Evolutionary conservation across 2,113 vertebrate genomes (phyloP).

Genomic region (Cochlearius cochlearius): DNA sequence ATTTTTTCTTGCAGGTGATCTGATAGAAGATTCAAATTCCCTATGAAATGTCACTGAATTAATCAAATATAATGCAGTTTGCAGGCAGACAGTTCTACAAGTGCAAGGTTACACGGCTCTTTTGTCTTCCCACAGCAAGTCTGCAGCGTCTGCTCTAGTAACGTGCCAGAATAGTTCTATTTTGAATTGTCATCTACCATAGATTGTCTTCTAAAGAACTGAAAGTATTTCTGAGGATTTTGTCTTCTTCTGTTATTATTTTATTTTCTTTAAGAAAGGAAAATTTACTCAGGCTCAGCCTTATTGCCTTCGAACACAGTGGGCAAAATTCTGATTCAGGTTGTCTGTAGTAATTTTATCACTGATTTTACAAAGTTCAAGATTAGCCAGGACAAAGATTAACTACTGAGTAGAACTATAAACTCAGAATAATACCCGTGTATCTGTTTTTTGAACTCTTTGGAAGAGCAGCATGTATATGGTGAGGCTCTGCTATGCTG

Average conservation of each 20-base stretch:
- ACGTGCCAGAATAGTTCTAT: neutral
- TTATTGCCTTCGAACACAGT: neutral
- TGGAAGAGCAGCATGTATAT: neutral
- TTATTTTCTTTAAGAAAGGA: neutral
- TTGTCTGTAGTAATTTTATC: neutral
- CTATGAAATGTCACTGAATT: neutral
- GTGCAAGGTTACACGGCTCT: neutral
- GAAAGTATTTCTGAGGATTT: neutral
- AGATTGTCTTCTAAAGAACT: neutral
- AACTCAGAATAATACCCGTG: neutral
- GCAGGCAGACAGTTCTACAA: neutral
- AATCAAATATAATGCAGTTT: neutral
- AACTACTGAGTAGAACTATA: neutral
- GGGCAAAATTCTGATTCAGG: neutral
- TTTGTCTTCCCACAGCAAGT: neutral
- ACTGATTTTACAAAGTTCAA: neutral
- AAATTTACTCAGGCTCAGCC: neutral
- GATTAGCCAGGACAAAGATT: neutral
- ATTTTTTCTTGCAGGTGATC: neutral
- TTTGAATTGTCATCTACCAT: neutral
- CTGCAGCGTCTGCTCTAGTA: neutral
- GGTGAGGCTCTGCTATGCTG: neutral
- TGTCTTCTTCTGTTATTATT: neutral
- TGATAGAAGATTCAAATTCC: neutral
- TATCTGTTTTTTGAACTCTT: neutral